phyloP scores from a whole-genome alignment of 2,113 vertebrate genomes.

The Raphicerus campestris region DNA sequence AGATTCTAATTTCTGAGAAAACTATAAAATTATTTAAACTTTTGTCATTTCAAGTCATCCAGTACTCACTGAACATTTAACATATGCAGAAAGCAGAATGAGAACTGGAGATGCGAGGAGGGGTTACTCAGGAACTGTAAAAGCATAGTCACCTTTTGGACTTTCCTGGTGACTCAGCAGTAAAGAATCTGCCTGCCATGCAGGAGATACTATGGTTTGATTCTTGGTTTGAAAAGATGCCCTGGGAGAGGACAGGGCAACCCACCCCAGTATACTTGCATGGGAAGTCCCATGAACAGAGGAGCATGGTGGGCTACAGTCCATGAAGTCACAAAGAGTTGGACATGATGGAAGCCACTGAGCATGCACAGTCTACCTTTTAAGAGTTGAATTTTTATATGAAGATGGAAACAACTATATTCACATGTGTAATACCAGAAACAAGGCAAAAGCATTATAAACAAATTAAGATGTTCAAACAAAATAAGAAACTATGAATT shows the following conservation, averaged over 20 bases:
- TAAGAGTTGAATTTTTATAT: background rate
- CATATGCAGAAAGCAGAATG: background rate
- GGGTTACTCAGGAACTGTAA: background rate
- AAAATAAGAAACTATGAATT: background rate
- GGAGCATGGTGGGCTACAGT: background rate
- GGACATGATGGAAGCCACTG: background rate
- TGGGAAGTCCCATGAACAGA: background rate
- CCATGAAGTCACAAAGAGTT: background rate
- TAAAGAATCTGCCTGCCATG: background rate
- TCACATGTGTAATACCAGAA: background rate
- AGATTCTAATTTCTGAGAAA: background rate
- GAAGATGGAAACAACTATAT: background rate
- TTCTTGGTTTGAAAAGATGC: background rate
- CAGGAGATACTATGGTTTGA: background rate
- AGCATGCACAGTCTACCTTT: background rate
- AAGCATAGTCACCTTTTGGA: background rate
- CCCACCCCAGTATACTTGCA: background rate
- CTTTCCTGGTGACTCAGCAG: background rate
- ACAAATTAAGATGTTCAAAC: background rate
- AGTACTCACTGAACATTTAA: background rate
- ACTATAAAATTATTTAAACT: background rate
- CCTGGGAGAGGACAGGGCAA: background rate
- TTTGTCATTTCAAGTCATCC: background rate
- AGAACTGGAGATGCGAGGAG: background rate
- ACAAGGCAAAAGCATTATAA: background rate